Base-by-base conservation (phyloP, 2,888 invertebrate species). In the Drosophila cognata region DNA sequence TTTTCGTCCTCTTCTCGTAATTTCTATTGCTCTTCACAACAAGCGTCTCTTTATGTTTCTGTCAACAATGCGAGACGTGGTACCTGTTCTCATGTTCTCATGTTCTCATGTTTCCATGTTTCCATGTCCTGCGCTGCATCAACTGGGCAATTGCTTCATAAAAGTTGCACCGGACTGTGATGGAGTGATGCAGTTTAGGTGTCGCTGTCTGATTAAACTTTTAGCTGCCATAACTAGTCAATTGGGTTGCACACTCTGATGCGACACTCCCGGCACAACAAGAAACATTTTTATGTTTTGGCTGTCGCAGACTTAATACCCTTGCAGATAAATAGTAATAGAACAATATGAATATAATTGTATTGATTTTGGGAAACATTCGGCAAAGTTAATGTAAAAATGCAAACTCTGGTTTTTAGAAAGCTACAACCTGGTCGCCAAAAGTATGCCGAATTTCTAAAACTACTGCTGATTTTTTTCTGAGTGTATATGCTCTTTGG, bases 21-120 rank as follows among this genome's bases (percentile, higher is more conserved):
- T 86, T 82, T 81, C 77, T 80, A 83, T 79, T 86, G 82, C 80
- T 82, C 74, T 62, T 77, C 81, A 71, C 76, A 67, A 58, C 52
- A 28, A 69, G 59, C 65, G 62, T 53, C 61, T 77, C 84, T 90
- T 90, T 91, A 88, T 89, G 88, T 88, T 88, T 84, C 31, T 83
- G 75, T 88, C 85, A 85, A 91, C 90, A 91, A 81, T 81, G 82
- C 88, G 90, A 64, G 88, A 88, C 81, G 69, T 77, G 57, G 68
- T 50, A 56, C 38, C 74, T 52, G 63, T 13, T 25, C 18, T 36
- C 36, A 36, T 55, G 35, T 13, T 25, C 18, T 36, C 36, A 36
- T 55, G 35, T 55, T 71, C 36, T 58, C 50, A 74, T 53, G 64
- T 50, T 13, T 0, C 29, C 21, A n/a, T 52, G 52, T 62, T 63